phyloP scores from a whole-genome alignment of 2,113 vertebrate genomes.

The Menura novaehollandiae region DNA sequence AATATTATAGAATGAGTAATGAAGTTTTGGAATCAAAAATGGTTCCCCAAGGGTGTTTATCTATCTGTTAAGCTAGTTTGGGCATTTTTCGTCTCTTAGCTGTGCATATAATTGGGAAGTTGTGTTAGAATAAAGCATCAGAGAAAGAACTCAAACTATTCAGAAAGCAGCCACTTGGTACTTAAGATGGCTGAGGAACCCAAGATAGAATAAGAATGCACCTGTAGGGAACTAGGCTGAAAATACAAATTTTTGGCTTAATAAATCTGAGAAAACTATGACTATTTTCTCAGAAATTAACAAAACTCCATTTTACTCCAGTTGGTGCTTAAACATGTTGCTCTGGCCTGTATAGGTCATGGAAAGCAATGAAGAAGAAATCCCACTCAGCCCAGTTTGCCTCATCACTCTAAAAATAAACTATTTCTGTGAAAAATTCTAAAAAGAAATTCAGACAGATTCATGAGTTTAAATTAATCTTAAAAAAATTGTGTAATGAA shows the following conservation, averaged over 20 bases:
- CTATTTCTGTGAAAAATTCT: not conserved
- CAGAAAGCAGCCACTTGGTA: not conserved
- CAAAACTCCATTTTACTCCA: not conserved
- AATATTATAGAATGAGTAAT: not conserved
- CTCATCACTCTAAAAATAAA: not conserved
- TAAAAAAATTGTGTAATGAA: not conserved
- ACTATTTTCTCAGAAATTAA: not conserved
- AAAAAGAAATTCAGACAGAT: not conserved
- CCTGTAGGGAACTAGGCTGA: not conserved
- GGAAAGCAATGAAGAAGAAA: not conserved
- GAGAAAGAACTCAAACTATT: not conserved
- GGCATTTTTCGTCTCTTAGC: not conserved
- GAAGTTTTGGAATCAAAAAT: not conserved
- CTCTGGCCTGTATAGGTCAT: not conserved
- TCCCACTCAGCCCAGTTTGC: not conserved
- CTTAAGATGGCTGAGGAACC: not conserved
- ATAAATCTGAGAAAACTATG: not conserved
- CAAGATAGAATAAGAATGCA: not conserved
- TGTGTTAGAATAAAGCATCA: not conserved
- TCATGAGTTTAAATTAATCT: not conserved
- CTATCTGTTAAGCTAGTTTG: not conserved
- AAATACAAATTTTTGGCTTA: not conserved
- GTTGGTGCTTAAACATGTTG: accelerated
- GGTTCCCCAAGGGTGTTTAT: not conserved
- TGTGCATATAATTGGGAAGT: not conserved